Evolutionary conservation across 2,113 vertebrate species (phyloP).

Genomic region (Lipophrys pholis): DNA sequence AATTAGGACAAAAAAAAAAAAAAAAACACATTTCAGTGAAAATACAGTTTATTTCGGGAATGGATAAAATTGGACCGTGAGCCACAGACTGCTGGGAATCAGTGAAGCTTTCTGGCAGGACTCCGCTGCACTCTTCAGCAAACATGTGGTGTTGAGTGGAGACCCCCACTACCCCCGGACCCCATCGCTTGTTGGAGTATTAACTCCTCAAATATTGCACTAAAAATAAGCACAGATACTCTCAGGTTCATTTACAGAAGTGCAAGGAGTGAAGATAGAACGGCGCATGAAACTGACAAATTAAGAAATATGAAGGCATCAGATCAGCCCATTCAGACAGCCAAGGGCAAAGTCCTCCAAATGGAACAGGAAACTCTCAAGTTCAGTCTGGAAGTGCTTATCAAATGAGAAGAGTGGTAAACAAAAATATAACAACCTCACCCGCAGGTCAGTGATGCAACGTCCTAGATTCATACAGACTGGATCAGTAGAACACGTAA

Average conservation of each 20-base stretch:
- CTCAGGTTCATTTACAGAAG: constrained; percentile 18
- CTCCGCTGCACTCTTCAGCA: constrained; percentile 15
- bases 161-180: constrained; percentile 3
- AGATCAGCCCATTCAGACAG: no score
- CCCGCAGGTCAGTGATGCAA: no score
- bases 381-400: no score
- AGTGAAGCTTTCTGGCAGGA: constrained; percentile 24
- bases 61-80: constrained; percentile 68
- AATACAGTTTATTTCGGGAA: constrained; percentile 77
- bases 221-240: constrained; percentile 24
- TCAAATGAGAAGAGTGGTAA: no score
- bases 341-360: neutral
- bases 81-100: constrained; percentile 47
- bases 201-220: constrained; percentile 1
- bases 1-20: constrained; percentile 19
- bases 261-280: constrained; percentile 14
- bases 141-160: neutral
- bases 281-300: constrained; percentile 1
- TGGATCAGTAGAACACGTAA: no score
- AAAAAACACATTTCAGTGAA: constrained; percentile 56
- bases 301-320: constrained; percentile 5
- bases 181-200: no score
- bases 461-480: no score
- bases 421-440: no score
- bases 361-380: neutral